A percentile compares a stretch with the other conserved stretches of the same genome.
Evolutionary conservation across 2,113 vertebrate genomes (phyloP).

Genomic region (Pungitius pungitius): DNA sequence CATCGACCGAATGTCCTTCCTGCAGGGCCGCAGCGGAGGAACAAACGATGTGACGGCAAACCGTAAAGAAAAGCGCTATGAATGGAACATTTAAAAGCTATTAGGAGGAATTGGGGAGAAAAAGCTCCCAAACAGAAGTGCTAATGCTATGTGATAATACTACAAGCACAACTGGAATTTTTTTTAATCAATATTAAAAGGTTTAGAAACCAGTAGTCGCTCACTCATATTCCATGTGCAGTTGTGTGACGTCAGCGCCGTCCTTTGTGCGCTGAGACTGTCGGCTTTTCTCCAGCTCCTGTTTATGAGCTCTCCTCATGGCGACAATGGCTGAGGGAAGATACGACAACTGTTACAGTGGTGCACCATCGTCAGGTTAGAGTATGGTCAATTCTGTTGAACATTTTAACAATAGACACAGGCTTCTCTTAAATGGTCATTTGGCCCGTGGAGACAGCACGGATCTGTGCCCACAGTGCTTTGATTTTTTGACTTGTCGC

Average conservation of each 20-base stretch:
- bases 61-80: background rate
- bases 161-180: background rate
- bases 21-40: constrained; percentile 58
- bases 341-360: background rate
- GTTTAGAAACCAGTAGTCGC: constrained; percentile 37
- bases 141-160: background rate
- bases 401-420: background rate
- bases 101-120: background rate
- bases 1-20: constrained; percentile 89
- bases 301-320: constrained; percentile 91
- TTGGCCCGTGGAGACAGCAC: background rate
- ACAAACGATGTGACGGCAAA: background rate
- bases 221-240: constrained; percentile 88
- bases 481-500: background rate
- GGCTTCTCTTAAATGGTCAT: background rate
- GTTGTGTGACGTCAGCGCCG: constrained; percentile 84
- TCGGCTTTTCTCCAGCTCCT: constrained; percentile 89
- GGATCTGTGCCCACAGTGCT: too few relatives aligned
- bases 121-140: background rate
- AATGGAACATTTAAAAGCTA: background rate
- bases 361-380: background rate
- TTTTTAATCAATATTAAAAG: too few relatives aligned
- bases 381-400: background rate
- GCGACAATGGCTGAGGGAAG: constrained; percentile 87
- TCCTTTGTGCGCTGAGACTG: constrained; percentile 85